Conservation (phyloP, 2,113 vertebrate genomes). For the Anthoscopus minutus region DNA sequence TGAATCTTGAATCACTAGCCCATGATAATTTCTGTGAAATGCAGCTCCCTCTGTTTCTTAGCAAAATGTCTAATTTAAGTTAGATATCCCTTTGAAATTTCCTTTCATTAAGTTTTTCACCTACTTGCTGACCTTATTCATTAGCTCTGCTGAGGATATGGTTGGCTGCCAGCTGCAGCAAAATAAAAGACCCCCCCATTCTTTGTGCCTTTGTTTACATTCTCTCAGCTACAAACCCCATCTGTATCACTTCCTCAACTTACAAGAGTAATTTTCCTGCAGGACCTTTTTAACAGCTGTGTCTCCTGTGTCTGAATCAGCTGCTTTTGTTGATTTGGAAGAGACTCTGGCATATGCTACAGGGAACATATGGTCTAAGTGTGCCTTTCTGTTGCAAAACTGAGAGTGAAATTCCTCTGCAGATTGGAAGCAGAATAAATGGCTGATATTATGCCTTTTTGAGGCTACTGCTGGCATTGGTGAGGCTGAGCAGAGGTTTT, state of each 20-base stretch:
- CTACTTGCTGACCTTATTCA: background rate
- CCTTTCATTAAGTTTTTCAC: background rate
- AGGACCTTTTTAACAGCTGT: slow-evolving; percentile 24
- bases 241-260: background rate
- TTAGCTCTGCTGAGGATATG: background rate
- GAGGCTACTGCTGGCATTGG: background rate
- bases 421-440: background rate
- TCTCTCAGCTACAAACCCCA: background rate
- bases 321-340: slow-evolving; percentile 30
- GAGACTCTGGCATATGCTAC: background rate
- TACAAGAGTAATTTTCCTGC: background rate
- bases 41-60: background rate
- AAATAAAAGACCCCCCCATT: background rate
- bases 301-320: background rate
- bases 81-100: background rate
- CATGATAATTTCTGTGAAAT: background rate
- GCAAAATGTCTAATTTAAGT: background rate
- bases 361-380: slow-evolving; percentile 9
- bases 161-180: background rate
- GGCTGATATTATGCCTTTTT: background rate
- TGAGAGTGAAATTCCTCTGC: background rate
- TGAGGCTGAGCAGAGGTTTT: background rate
- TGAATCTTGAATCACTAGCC: background rate
- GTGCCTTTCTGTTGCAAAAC: background rate
- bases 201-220: background rate